Percentiles rank a stretch among this genome's conserved stretches.
phyloP scores from a whole-genome alignment of 2,113 vertebrate genomes.

The Pterocles burchelli region DNA sequence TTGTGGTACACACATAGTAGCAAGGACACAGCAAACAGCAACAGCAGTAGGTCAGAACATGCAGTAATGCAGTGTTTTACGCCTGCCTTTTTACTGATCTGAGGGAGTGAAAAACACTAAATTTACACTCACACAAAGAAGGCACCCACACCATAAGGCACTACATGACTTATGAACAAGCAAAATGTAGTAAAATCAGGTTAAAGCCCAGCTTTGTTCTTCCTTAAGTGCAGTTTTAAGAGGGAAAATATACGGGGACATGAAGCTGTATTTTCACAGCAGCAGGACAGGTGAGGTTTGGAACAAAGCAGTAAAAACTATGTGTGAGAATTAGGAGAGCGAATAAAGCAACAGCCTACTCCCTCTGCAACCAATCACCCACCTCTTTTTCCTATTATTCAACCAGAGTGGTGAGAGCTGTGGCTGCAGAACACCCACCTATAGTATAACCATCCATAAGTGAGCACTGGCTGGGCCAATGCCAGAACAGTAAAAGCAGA shows the following conservation, averaged over 20 bases:
- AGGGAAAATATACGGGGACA: not conserved
- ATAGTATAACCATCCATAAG: not conserved
- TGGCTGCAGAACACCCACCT: not conserved
- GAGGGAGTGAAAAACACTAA: slow-evolving; percentile 23
- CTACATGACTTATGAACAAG: not conserved
- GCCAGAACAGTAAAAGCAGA: slow-evolving; percentile 42
- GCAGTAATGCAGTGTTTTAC: not conserved
- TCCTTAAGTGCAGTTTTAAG: not conserved
- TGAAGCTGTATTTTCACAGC: not conserved
- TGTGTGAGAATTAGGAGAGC: not conserved
- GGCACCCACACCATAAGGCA: not conserved
- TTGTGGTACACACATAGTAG: slow-evolving; percentile 15
- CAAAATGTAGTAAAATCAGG: not conserved
- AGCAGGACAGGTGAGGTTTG: not conserved
- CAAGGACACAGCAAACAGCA: slow-evolving; percentile 59
- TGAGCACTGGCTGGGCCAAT: not conserved
- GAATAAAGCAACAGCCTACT: not conserved
- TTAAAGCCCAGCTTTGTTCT: not conserved
- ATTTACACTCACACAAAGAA: not conserved
- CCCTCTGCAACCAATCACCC: not conserved
- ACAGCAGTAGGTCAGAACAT: not conserved
- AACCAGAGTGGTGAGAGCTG: not conserved
- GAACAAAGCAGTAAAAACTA: not conserved
- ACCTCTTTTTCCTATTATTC: not conserved
- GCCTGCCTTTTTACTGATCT: not conserved